Evolutionary conservation across 2,797 vertebrate species (phyloP).

Genomic region (Syngnathus rostellatus): DNA sequence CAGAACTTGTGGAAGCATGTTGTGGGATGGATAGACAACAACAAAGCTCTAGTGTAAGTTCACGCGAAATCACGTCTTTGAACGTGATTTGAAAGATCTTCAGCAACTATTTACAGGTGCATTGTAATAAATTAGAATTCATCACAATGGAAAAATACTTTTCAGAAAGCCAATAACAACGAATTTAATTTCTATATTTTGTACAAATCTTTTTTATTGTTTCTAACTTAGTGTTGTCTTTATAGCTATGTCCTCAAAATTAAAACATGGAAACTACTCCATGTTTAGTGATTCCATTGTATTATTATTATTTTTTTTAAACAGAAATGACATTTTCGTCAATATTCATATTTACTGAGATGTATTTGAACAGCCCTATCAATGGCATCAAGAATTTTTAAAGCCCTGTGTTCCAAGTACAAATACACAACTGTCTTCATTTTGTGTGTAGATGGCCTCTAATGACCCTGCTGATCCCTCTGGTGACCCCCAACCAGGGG

Average conservation of each 20-base stretch:
- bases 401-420: neutral
- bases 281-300: neutral
- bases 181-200: too few species aligned
- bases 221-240: neutral
- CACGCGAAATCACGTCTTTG: neutral
- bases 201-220: too few species aligned
- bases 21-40: constrained; percentile 73
- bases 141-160: neutral
- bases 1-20: constrained; percentile 69
- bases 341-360: neutral
- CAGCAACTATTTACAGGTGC: too few species aligned
- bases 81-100: neutral
- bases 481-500: constrained; percentile 78
- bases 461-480: constrained; percentile 54
- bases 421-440: constrained; percentile 5
- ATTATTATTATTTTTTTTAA: neutral
- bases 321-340: neutral
- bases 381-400: neutral
- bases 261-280: neutral
- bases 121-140: too few species aligned
- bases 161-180: neutral
- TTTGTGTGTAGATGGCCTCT: constrained; percentile 73
- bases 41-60: constrained; percentile 56
- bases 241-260: neutral
- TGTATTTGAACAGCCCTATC: neutral